Percentiles rank a stretch among this genome's conserved stretches.
These are phyloP conservation scores for Eucidaris tribuloides DNA, from an alignment of 35 echinoderm and acorn worm species.

Conservation along the genomic window DNA sequence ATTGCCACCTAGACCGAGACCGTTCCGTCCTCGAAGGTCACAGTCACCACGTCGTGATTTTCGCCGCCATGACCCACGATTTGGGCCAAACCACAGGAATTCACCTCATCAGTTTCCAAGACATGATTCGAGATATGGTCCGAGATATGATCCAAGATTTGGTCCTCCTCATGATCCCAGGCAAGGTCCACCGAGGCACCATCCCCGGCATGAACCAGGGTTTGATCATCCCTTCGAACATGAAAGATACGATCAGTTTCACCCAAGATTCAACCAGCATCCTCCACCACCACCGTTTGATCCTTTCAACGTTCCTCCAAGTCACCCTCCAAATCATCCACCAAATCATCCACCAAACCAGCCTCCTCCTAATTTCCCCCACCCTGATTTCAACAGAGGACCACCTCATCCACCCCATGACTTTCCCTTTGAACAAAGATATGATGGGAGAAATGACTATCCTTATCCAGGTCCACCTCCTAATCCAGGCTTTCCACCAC, in stretches of 20 bases:
- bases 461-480: background rate
- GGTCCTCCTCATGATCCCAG: background rate
- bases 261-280: background rate
- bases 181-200: background rate
- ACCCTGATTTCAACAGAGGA: slow-evolving; percentile 22
- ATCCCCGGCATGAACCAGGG: background rate
- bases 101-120: background rate
- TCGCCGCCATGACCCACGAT: background rate
- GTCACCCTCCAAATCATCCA: background rate
- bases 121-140: slow-evolving; percentile 15
- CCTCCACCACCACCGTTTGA: background rate
- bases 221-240: too few relatives aligned
- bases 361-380: slow-evolving; percentile 7
- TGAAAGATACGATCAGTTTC: too few relatives aligned
- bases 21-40: background rate
- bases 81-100: background rate
- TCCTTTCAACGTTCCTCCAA: background rate
- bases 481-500: background rate
- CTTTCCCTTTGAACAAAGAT: background rate
- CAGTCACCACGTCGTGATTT: background rate
- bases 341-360: background rate
- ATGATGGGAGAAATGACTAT: background rate
- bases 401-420: background rate
- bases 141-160: too few relatives aligned
- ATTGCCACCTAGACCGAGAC: slow-evolving; percentile 22